Base-by-base conservation (phyloP, 92 coral and sea anemone species). In the Siderastrea siderea region DNA sequence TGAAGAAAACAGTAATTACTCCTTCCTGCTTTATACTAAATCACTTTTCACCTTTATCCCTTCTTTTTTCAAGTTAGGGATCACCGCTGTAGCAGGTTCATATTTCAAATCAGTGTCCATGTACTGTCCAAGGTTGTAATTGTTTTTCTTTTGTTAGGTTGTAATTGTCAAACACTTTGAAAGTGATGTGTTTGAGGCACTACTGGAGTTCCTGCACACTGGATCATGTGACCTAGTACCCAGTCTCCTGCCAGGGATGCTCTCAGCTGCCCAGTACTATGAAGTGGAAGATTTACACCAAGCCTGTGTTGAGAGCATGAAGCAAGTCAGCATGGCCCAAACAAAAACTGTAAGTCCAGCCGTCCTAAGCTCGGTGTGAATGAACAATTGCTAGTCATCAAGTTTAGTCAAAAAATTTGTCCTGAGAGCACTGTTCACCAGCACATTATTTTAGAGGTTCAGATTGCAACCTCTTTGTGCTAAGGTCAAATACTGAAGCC, bases 191-290 rank as follows among this genome's bases (percentile, higher is more conserved):
- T 98, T 98, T 83, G 91, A 91, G 44, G 97, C 93, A 8, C 78
- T 98, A 47, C 81, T 98, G 76, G 98, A 91, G 59, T 98, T 92
- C 71, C 92, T 98, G 50, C 99, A 98, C 74, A 81, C 91, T 47
- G 98, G 96, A 58, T 89, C 96, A 68, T 95, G 98, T 75, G 90
- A 91, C 67, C 90, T 94, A 50, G 89, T 95, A 38, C 74, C 96
- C 75, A 86, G 88, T 67, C 86, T 95, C 17, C 84, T 98, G 46
- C 98, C 99, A 4, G 99, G 98, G 1, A 86, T 98, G 58, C 89
- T 96, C 51, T 93, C 98, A 64, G 99, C 99, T 79, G 98, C 99
- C 43, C 91, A 96, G 15, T 93, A 96, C 65, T 98, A 94, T 61
- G 94, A 98, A 68, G 94, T 98, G 48, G 90, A 88, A 19, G 99